phyloP scores from a whole-genome alignment of 2,113 vertebrate genomes.

The Paradisaea rubra region DNA sequence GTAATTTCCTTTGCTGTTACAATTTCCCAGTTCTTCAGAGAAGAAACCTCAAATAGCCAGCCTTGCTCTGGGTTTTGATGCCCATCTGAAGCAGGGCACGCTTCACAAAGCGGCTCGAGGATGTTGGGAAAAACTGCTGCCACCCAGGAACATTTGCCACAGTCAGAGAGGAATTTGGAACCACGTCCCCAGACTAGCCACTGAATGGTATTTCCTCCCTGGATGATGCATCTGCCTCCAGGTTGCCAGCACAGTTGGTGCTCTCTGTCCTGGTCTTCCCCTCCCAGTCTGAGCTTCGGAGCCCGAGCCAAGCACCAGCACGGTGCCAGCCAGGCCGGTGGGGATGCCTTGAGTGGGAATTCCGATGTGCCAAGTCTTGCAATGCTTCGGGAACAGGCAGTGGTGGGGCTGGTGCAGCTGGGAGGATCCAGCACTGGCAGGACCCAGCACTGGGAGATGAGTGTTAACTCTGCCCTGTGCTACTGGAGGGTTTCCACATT shows the following conservation, averaged over 20 bases:
- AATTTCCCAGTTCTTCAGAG: neutral
- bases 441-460: neutral
- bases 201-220: neutral
- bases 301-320: neutral
- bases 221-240: neutral
- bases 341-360: neutral
- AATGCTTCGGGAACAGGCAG: neutral
- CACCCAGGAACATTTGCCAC: neutral
- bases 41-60: neutral
- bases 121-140: neutral
- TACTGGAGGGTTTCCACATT: neutral
- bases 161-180: neutral
- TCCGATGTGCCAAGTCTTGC: neutral
- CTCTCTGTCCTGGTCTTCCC: neutral
- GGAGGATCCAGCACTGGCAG: neutral
- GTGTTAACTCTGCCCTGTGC: neutral
- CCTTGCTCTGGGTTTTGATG: neutral
- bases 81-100: neutral
- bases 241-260: neutral
- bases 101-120: neutral
- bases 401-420: neutral
- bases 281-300: neutral
- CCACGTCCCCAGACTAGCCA: neutral
- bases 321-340: accelerated
- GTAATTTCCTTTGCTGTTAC: accelerated